A percentile compares a stretch with the other conserved stretches of the same genome.
These are phyloP conservation scores for Drosophila repleta DNA, from an alignment of 1,140 invertebrate genomes.

Conservation along the genomic window DNA sequence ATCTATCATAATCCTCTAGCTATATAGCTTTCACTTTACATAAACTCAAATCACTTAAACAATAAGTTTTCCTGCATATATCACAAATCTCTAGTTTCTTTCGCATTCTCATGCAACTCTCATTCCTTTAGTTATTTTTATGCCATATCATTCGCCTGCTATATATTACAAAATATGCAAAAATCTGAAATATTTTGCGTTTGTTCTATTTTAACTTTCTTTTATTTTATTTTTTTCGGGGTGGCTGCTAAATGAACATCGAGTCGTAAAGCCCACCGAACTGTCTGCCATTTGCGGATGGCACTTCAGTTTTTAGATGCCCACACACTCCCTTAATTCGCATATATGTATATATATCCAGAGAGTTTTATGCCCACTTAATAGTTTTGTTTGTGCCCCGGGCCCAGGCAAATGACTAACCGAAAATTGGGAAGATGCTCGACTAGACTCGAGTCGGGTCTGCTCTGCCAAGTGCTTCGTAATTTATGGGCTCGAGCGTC, in stretches of 20 bases:
- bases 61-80: too few species aligned
- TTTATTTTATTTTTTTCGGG: background rate
- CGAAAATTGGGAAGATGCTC: slow-evolving; percentile 75
- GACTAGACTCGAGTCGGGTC: background rate
- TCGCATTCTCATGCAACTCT: too few species aligned
- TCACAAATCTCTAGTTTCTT: background rate
- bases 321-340: slow-evolving; percentile 11
- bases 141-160: background rate
- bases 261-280: background rate
- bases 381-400: slow-evolving; percentile 74
- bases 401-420: slow-evolving; percentile 71
- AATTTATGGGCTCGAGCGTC: slow-evolving; percentile 73
- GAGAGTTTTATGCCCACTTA: slow-evolving; percentile 75
- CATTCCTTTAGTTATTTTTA: background rate
- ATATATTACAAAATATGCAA: slow-evolving; percentile 5
- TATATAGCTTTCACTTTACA: too few species aligned
- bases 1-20: too few species aligned
- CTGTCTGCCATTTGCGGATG: slow-evolving; percentile 36
- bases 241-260: slow-evolving; percentile 22
- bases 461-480: slow-evolving; percentile 62
- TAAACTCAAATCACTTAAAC: too few species aligned
- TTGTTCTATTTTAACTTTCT: slow-evolving; percentile 2
- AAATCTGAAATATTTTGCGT: slow-evolving; percentile 5
- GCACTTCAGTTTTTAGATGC: slow-evolving; percentile 46
- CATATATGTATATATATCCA: slow-evolving; percentile 19